These are phyloP conservation scores for Nephila pilipes DNA, from an alignment of 1,140 invertebrate species.

Conservation along the genomic window DNA sequence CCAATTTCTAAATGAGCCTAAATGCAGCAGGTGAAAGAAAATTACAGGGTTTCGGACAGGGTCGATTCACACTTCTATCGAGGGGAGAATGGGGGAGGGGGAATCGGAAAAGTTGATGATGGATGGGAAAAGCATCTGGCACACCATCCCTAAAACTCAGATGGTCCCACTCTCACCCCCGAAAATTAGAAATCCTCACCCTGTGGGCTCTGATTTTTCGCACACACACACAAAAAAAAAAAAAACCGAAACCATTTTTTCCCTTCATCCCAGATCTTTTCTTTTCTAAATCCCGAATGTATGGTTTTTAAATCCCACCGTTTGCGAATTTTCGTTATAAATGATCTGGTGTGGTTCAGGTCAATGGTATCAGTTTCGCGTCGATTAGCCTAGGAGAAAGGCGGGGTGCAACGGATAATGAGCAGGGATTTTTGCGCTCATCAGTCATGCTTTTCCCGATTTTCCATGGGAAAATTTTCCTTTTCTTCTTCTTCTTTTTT, in stretches of 20 bases:
- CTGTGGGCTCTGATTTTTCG: slow-evolving; percentile 7
- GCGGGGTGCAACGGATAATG: slow-evolving; percentile 31
- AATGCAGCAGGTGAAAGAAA: slow-evolving; percentile 57
- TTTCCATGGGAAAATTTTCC: slow-evolving; percentile 27
- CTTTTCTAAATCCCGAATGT: slow-evolving; percentile 17
- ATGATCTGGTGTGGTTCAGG: slow-evolving; percentile 38
- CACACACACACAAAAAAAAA: too few species aligned
- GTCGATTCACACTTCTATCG: slow-evolving; percentile 1
- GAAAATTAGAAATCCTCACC: slow-evolving; percentile 42
- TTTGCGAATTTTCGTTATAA: slow-evolving; percentile 44
- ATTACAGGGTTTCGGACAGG: slow-evolving; percentile 11
- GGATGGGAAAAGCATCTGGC: slow-evolving; percentile 55
- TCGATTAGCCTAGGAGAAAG: slow-evolving; percentile 42
- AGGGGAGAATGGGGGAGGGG: neutral
- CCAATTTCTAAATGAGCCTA: slow-evolving; percentile 9
- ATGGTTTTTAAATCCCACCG: slow-evolving; percentile 62
- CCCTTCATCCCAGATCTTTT: neutral
- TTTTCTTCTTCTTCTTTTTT: neutral
- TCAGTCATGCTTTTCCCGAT: slow-evolving; percentile 54
- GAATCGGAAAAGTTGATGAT: neutral
- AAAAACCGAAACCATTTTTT: neutral
- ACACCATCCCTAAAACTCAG: slow-evolving; percentile 38
- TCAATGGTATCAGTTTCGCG: slow-evolving; percentile 55
- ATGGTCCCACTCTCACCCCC: slow-evolving; percentile 48
- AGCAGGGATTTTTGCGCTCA: slow-evolving; percentile 38